Base-by-base conservation (phyloP, 2,797 vertebrate genomes). In the Heteromormyrus szaboi region DNA sequence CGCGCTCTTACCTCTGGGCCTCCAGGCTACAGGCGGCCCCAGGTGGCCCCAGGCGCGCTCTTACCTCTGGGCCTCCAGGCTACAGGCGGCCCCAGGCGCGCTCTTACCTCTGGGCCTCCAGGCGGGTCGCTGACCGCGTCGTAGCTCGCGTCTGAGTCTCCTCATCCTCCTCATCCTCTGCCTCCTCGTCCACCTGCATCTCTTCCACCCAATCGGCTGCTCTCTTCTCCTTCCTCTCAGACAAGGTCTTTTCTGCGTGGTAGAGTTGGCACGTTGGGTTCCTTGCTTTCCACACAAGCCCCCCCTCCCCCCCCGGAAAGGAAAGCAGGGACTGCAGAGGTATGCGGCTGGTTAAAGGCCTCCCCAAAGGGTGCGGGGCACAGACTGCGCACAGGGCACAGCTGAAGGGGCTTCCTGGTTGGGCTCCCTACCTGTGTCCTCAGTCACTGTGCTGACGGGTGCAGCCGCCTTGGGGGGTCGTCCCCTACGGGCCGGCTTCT, bases 31-130 rank as follows among this genome's bases (percentile, higher is more conserved):
- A 11, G 48, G 44, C 1, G 7, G 3, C 14, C 41, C 19, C 33
- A 46, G 19, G 46, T 1, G 29, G 2, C 37, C 37, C 37, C 37
- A 41, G 3, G 25, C 25, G 25, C 25, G 25, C 25, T 25, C 25
- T 25, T 25, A 25, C 25, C 25, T 25, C 25, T 25, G 25, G 25
- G 25, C 25, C 25, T 25, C 25, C 25, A 37, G 2, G 37, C 2
- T 41, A 41, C 25, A 85, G 6, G 50, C 0, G 4, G 2, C n/a
- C 48, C 25, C 46, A 53, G 25, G 50, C n/a, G 4, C 12, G 8
- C n/a, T 14, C 12, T 94, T 96, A 99, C 98, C 96, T 98, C 91
- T 98, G 97, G 51, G 98, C 97, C 93, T 99, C 98, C 88, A 98
- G 94, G 41, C 98, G 97, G 87, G 97, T 94, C 0, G 96, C 96